Evolutionary conservation across 2,888 invertebrate species (phyloP).

Genomic region (Eupelmus urozonus): DNA sequence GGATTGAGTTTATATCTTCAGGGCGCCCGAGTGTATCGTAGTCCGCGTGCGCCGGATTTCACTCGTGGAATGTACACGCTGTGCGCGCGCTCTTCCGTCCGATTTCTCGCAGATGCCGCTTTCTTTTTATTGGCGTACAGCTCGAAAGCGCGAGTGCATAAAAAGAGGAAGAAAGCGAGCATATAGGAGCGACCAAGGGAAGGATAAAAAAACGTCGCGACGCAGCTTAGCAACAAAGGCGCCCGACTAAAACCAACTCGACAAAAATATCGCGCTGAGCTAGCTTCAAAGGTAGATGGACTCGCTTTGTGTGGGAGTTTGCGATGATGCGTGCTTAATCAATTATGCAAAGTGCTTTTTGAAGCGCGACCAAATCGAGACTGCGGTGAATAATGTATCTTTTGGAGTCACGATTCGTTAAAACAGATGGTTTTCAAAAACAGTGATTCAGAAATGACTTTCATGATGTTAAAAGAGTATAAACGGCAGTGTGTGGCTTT

Average conservation of each 20-base stretch:
- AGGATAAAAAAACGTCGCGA: constrained; percentile 6
- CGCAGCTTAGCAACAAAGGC: background rate
- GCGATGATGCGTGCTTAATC: constrained; percentile 21
- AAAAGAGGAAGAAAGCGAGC: background rate
- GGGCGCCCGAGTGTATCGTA: constrained; percentile 30
- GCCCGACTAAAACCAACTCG: constrained; percentile 28
- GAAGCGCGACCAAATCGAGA: no score
- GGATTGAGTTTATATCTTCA: constrained; percentile 30
- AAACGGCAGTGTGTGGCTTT: no score
- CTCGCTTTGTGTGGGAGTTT: background rate
- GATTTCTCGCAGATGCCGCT: constrained; percentile 33
- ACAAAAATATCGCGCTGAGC: constrained; percentile 15
- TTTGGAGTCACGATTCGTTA: no score
- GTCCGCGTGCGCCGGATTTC: constrained; percentile 29
- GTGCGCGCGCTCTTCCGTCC: constrained; percentile 10
- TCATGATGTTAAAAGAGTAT: no score
- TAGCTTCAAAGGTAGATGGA: constrained; percentile 27
- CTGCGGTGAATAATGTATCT: no score
- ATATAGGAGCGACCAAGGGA: background rate
- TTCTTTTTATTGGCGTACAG: background rate
- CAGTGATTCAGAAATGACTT: no score
- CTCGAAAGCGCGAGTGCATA: background rate
- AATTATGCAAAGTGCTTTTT: constrained; percentile 31
- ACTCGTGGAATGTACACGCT: constrained; percentile 27
- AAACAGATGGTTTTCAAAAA: no score